Percentiles rank a stretch among this genome's conserved stretches.
phyloP scores from a whole-genome alignment of 2,888 invertebrate genomes.

The Hemithea aestivaria region DNA sequence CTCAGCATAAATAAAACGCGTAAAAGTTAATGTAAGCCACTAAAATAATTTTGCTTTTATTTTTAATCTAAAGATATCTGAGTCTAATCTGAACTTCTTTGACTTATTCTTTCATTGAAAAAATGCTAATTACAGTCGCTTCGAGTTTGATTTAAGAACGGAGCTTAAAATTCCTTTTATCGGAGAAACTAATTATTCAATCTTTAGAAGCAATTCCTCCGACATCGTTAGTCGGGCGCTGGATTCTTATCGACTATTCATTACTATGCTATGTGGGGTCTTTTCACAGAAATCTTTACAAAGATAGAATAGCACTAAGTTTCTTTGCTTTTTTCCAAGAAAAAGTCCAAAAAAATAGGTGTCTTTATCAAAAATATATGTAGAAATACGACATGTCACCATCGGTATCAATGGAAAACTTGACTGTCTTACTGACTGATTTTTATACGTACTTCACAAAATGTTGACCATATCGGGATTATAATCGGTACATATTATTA shows the following conservation, averaged over 20 bases:
- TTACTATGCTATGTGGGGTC: conserved; percentile 21
- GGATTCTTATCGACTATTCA: conserved; percentile 28
- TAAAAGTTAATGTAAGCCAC: too few relatives aligned
- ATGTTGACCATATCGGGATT: too few relatives aligned
- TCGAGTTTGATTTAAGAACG: conserved; percentile 11
- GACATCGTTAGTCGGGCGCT: conserved; percentile 26
- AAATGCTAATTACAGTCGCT: conserved; percentile 14
- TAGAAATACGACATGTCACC: too few relatives aligned
- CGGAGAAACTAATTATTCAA: conserved; percentile 27
- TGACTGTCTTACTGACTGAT: too few relatives aligned
- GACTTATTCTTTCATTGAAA: conserved; percentile 2
- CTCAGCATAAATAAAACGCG: too few relatives aligned
- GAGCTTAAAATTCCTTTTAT: conserved; percentile 19
- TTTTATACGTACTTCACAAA: too few relatives aligned
- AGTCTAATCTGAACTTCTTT: neutral
- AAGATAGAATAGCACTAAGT: conserved; percentile 6
- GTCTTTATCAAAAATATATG: too few relatives aligned
- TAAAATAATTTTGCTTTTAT: too few relatives aligned
- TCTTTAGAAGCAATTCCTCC: conserved; percentile 26
- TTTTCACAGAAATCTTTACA: conserved; percentile 1
- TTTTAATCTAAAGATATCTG: neutral
- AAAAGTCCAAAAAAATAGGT: too few relatives aligned
- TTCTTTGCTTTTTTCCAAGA: too few relatives aligned
- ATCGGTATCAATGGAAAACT: too few relatives aligned
- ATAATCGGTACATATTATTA: too few relatives aligned